Evolutionary conservation across 1,140 invertebrate species (phyloP).

Genomic region (Leptoteleia sp.): DNA sequence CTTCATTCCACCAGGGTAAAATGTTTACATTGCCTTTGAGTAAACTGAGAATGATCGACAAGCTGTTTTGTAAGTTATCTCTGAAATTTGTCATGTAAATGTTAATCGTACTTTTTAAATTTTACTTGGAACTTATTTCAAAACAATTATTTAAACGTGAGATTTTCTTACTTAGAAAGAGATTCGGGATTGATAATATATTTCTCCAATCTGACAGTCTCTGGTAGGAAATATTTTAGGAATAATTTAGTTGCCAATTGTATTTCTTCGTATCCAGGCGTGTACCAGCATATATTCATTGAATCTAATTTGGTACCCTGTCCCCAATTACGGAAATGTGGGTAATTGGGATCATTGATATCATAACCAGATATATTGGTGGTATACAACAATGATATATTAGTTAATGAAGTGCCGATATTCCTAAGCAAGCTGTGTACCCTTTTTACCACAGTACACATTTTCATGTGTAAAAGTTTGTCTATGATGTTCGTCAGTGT

Average conservation of each 20-base stretch:
- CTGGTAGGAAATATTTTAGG: slow-evolving; percentile 84
- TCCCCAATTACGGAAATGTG: slow-evolving; percentile 93
- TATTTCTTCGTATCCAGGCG: slow-evolving; percentile 87
- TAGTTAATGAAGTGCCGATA: slow-evolving; percentile 83
- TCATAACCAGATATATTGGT: slow-evolving; percentile 82
- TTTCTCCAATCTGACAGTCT: slow-evolving; percentile 81
- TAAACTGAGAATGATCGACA: slow-evolving; percentile 76
- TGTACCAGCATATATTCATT: slow-evolving; percentile 88
- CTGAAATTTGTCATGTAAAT: slow-evolving; percentile 69
- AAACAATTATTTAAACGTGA: no score
- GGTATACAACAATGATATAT: slow-evolving; percentile 84
- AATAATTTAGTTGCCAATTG: slow-evolving; percentile 84
- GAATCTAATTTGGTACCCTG: slow-evolving; percentile 84
- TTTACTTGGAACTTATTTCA: no score
- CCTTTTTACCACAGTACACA: slow-evolving; percentile 83
- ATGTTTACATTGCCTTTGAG: slow-evolving; percentile 82
- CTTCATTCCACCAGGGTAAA: slow-evolving; percentile 84
- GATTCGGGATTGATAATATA: background rate
- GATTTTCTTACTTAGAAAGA: no score
- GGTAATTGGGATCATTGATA: slow-evolving; percentile 86
- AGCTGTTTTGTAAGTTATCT: slow-evolving; percentile 80
- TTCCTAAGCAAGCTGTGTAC: slow-evolving; percentile 80
- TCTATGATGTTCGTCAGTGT: slow-evolving; percentile 84
- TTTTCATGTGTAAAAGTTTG: slow-evolving; percentile 84
- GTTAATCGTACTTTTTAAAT: no score